Base-by-base conservation (phyloP, 2,797 vertebrate genomes). In the Rhinichthys osculus region DNA sequence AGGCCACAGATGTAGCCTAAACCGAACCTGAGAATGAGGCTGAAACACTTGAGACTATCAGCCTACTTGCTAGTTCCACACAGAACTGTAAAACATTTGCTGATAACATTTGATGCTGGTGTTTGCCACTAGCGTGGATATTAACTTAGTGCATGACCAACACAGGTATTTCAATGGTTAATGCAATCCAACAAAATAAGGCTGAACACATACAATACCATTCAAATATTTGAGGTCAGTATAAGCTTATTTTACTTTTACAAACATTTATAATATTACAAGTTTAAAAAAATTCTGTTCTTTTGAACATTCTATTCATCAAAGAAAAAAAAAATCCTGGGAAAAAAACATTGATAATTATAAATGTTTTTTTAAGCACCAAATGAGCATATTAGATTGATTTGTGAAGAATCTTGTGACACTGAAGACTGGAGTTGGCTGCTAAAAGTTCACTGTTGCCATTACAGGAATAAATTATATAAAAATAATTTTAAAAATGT, bases 91-190 rank as follows among this genome's bases (percentile, higher is more conserved):
- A 23, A 64, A 74, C 10, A 66, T 50, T 50, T 38, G 42, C 27
- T 38, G 82, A 83, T 64, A 77, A 67, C 30, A 69, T 50, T 52
- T 14, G 23, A 83, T 27, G n/a, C 59, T 50, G 54, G 38, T 50
- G 47, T n/a, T 64, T 76, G 82, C 76, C 57, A 74, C 30, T 42
- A 42, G n/a, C n/a, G 8, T 11, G 14, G 50, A 74, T 42, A 71
- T 44, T 21, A 81, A n/a, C 23, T 16, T 38, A 57, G 5, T 21
- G 74, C 19, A 35, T 38, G 74, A 57, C 17, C 11, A 57, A 23
- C 54, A 38, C 17, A 57, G 11, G 50, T 13, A 57, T 14, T 54
- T 76, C 16, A 54, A 35, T 50, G 27, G 11, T 52, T 35, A 21
- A 54, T 11, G 8, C 4, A 52, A 33, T 54, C 4, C 30, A 76